Conservation (phyloP, 2,797 vertebrate species). For the Clarias platycephalus region DNA sequence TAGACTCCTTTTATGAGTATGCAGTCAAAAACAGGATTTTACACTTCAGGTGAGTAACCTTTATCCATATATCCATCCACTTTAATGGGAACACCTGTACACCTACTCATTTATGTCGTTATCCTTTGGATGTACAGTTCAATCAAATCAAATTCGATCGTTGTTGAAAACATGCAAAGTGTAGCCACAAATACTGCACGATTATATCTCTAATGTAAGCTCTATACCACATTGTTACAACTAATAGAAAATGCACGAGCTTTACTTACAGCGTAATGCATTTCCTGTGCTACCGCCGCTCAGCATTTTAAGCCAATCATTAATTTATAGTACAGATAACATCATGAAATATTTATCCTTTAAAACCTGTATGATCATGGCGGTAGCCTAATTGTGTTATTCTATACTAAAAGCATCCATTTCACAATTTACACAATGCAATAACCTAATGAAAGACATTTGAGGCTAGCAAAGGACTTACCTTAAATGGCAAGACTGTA, state of each 20-base stretch:
- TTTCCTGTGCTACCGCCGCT: neutral
- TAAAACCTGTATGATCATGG: neutral
- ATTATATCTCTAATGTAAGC: neutral
- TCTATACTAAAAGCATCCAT: neutral
- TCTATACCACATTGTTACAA: neutral
- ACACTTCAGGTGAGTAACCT: slow-evolving; percentile 68
- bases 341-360: neutral
- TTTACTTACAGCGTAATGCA: neutral
- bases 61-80: neutral
- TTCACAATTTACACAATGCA: neutral
- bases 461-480: neutral
- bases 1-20: slow-evolving; percentile 74
- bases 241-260: neutral
- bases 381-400: neutral
- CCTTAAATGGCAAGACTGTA: neutral
- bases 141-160: neutral
- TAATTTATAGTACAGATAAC: neutral
- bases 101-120: neutral
- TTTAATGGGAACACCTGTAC: neutral
- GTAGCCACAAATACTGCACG: neutral
- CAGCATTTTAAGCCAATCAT: neutral
- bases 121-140: neutral
- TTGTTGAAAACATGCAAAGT: neutral
- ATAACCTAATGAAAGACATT: neutral
- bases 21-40: slow-evolving; percentile 73